Conservation (phyloP, 2,888 invertebrate genomes). For the Macrosiphum euphorbiae region DNA sequence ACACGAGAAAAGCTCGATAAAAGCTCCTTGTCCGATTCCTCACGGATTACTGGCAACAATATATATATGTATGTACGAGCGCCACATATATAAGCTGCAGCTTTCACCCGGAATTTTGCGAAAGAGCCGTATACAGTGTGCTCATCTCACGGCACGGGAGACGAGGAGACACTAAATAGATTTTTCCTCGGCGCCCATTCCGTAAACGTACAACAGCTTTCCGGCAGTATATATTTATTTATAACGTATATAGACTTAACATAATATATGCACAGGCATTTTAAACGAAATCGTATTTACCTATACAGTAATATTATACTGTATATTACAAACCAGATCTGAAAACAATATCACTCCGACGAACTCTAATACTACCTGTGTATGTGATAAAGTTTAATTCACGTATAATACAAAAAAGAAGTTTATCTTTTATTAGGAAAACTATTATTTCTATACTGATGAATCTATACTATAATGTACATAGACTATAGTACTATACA, state of each 20-base stretch:
- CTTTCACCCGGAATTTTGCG: not conserved
- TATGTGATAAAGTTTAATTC: not conserved
- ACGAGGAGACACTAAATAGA: slow-evolving; percentile 46
- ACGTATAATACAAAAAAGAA: not conserved
- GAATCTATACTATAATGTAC: not conserved
- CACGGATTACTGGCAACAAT: slow-evolving; percentile 53
- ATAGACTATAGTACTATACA: not conserved
- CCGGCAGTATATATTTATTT: not conserved
- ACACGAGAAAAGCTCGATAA: slow-evolving; percentile 63
- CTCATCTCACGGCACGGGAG: not conserved
- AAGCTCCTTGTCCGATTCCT: slow-evolving; percentile 59
- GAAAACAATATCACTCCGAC: not conserved
- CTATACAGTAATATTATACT: not conserved
- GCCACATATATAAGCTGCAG: not conserved
- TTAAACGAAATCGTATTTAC: not conserved
- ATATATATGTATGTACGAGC: not conserved
- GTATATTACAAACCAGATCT: not conserved
- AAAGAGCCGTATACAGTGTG: not conserved
- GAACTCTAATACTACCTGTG: not conserved
- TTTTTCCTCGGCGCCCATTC: not conserved
- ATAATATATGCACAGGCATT: not conserved
- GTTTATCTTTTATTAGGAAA: not conserved
- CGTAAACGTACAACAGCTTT: not conserved
- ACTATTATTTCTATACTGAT: not conserved
- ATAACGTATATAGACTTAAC: not conserved